A percentile compares a stretch with the other conserved stretches of the same genome.
Conservation (phyloP, 1,140 invertebrate genomes). For the Watersipora subatra region DNA sequence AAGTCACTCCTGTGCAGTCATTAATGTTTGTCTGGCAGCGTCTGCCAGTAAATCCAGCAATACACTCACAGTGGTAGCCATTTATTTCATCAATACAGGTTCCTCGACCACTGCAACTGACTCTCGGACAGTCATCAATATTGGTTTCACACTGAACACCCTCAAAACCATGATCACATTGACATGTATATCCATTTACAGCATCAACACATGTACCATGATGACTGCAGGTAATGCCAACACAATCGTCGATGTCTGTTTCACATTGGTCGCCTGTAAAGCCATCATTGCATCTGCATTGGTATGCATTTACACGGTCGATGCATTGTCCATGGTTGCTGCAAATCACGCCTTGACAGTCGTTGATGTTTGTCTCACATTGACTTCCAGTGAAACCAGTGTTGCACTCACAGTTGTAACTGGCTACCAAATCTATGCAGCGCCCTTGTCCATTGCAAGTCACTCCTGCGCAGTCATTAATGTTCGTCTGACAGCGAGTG, state of each 20-base stretch:
- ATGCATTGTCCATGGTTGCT: constrained; percentile 29
- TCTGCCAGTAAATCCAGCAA: background rate
- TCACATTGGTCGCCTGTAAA: constrained; percentile 14
- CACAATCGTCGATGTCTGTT: constrained; percentile 24
- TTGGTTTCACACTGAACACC: constrained; percentile 17
- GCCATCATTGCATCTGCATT: constrained; percentile 25
- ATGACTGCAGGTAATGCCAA: constrained; percentile 44
- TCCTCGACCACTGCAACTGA: constrained; percentile 59
- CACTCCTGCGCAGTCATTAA: background rate
- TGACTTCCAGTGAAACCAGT: constrained; percentile 72
- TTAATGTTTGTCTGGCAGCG: constrained; percentile 30
- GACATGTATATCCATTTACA: constrained; percentile 17
- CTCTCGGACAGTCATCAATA: constrained; percentile 49
- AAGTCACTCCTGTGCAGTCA: constrained; percentile 14
- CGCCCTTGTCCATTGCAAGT: constrained; percentile 41
- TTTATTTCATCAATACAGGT: constrained; percentile 1
- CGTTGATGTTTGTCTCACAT: constrained; percentile 74
- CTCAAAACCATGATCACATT: constrained; percentile 17
- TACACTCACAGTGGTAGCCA: constrained; percentile 3
- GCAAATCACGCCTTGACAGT: constrained; percentile 27
- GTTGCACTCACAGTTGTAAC: constrained; percentile 11
- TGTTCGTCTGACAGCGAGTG: constrained; percentile 5
- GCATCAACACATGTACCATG: constrained; percentile 14
- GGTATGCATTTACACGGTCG: constrained; percentile 48
- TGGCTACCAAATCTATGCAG: constrained; percentile 7